Evolutionary conservation across 2,113 vertebrate genomes (phyloP).

Genomic region (Corydoras maculifer): DNA sequence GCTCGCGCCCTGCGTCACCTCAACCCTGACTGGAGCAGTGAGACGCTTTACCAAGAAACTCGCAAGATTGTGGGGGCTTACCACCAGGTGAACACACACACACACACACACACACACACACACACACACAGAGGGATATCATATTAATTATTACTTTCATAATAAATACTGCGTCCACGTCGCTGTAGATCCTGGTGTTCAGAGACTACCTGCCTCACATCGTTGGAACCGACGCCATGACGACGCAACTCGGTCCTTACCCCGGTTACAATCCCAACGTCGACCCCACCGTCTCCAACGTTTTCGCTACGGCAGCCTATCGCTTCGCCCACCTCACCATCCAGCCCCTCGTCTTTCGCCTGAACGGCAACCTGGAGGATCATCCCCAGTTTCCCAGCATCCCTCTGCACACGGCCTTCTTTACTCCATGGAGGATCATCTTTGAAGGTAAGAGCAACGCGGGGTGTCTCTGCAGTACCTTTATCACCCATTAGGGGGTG

Average conservation of each 20-base stretch:
- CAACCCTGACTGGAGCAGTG: constrained; percentile 64
- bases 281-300: constrained; percentile 75
- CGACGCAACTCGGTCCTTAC: constrained; percentile 59
- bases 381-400: constrained; percentile 53
- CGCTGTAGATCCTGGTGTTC: constrained; percentile 73
- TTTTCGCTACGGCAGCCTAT: constrained; percentile 80
- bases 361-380: constrained; percentile 63
- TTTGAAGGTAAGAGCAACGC: constrained; percentile 65
- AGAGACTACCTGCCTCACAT: constrained; percentile 77
- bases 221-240: constrained; percentile 50
- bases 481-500: no score
- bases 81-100: constrained; percentile 54
- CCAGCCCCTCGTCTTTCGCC: constrained; percentile 67
- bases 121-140: no score
- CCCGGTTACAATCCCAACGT: constrained; percentile 60
- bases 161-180: no score
- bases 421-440: constrained; percentile 78
- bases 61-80: constrained; percentile 70
- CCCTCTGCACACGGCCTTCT: constrained; percentile 68
- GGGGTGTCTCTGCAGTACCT: neutral
- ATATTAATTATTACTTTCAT: no score
- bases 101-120: neutral
- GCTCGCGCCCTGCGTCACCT: constrained; percentile 55
- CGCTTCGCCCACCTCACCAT: constrained; percentile 79
- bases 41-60: constrained; percentile 66